Base-by-base conservation (phyloP, 2,113 vertebrate genomes). In the Dolichotis patagonum region DNA sequence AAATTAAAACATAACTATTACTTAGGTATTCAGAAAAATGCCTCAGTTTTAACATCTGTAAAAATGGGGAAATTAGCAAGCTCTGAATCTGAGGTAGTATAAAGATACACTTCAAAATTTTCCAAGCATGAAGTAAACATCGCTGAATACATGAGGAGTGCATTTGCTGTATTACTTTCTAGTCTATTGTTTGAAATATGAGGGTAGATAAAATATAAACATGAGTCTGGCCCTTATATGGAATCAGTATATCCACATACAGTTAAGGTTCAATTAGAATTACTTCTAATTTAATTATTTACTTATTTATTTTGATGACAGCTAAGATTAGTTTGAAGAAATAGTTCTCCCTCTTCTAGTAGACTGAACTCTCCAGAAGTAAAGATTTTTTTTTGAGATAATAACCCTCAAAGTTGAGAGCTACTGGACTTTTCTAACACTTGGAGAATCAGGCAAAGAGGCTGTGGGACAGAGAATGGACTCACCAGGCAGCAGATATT, bases 241-340 rank as follows among this genome's bases (percentile, higher is more conserved):
- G 43, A 41, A 46, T 80, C 85, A 9, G 43, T 6, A n/a, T 41
- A 75, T 38, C 67, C 77, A 87, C 7, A 80, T 9, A 67, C 11
- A 88, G 67, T 62, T 83, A 89, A 95, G 71, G 30, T 46, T 84
- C 41, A 43, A 10, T 8, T 93, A 49, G 67, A 77, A 94, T 95
- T 73, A 43, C 24, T 41, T 3, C 1, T 84, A n/a, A 88, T 22
- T 30, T 26, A 22, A 83, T 95, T 65, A 81, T 58, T 32, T 28
- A 22, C 32, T 77, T n/a, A 49, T 28, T 43, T 28, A 30, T 60
- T 88, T 78, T 43, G 30, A 46, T 52, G 86, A 41, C 14, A 86
- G 54, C 30, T 69, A 81, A 88, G 26, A 78, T 75, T 89, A 38
- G 28, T 93, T 93, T 91, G 41, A 96, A 93, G 86, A 94, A 95